Evolutionary conservation across 2,113 vertebrate genomes (phyloP).

Genomic region (Urocynchramus pylzowi): DNA sequence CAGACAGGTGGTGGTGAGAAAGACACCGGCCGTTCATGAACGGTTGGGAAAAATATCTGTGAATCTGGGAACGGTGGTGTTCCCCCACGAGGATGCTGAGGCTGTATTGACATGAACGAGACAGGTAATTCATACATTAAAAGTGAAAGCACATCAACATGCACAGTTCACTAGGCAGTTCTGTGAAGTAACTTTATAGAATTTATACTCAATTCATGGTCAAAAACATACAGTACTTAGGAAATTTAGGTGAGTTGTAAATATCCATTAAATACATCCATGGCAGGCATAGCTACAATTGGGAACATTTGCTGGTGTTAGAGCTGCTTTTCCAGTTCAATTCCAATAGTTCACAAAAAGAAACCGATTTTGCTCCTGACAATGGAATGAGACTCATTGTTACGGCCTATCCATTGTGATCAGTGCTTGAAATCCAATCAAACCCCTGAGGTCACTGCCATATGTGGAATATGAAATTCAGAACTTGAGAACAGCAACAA

Average conservation of each 20-base stretch:
- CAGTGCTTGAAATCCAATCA: background rate
- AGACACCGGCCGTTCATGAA: slow-evolving; percentile 92
- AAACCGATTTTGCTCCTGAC: background rate
- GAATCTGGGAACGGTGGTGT: slow-evolving; percentile 85
- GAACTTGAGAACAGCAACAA: background rate
- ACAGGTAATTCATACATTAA: slow-evolving; percentile 88
- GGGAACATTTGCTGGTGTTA: slow-evolving; percentile 63
- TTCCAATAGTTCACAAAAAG: background rate
- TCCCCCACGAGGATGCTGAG: slow-evolving; percentile 89
- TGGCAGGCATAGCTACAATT: slow-evolving; percentile 47
- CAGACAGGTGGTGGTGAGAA: slow-evolving; percentile 92
- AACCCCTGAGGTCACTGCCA: background rate
- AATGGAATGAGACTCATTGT: background rate
- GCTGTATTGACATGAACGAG: slow-evolving; percentile 94
- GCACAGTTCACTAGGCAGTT: slow-evolving; percentile 71
- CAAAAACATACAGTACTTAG: slow-evolving; percentile 68
- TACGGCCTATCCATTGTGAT: background rate
- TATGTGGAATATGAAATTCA: background rate
- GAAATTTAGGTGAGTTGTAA: slow-evolving; percentile 64
- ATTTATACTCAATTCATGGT: slow-evolving; percentile 69
- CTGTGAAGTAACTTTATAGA: slow-evolving; percentile 71
- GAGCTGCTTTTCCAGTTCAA: slow-evolving; percentile 69
- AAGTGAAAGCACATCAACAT: slow-evolving; percentile 82
- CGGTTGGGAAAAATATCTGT: slow-evolving; percentile 87
- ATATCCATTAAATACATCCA: slow-evolving; percentile 82